These are phyloP conservation scores for Salticus scenicus DNA, from an alignment of 2,888 invertebrate genomes.

Conservation along the genomic window DNA sequence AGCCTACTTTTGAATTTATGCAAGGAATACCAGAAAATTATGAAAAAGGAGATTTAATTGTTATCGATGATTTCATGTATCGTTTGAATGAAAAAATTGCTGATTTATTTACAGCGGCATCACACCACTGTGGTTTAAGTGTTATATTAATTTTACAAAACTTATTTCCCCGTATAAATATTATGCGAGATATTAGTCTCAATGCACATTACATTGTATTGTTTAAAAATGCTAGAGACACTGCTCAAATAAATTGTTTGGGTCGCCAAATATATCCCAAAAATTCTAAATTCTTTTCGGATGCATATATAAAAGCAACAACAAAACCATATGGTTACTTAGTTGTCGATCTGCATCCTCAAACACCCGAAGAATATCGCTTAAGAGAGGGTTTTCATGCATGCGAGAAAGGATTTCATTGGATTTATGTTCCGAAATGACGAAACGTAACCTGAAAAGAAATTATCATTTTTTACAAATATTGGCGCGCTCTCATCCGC, in stretches of 20 bases:
- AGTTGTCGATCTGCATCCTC: conserved; percentile 68
- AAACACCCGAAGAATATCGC: conserved; percentile 56
- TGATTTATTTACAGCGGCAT: conserved; percentile 23
- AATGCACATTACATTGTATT: conserved; percentile 46
- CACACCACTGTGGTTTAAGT: conserved; percentile 31
- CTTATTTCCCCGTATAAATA: conserved; percentile 19
- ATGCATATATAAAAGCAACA: conserved; percentile 69
- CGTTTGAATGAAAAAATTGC: conserved; percentile 4
- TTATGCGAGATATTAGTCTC: conserved; percentile 38
- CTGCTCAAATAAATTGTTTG: conserved; percentile 48
- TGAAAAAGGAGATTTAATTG: conserved; percentile 18
- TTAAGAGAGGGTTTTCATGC: conserved; percentile 33
- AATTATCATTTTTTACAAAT: conserved; percentile 23
- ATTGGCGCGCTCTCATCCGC: not conserved
- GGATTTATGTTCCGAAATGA: conserved; percentile 27
- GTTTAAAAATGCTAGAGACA: conserved; percentile 53
- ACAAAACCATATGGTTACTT: conserved; percentile 69
- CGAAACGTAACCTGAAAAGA: conserved; percentile 12
- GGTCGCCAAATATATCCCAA: conserved; percentile 29
- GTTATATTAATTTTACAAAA: conserved; percentile 51
- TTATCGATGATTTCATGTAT: conserved; percentile 41
- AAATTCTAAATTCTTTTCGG: conserved; percentile 26
- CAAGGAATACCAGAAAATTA: conserved; percentile 38
- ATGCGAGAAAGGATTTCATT: conserved; percentile 5
- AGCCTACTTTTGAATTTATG: conserved; percentile 34